Conservation (phyloP, 2,113 vertebrate species). For the Solea senegalensis region DNA sequence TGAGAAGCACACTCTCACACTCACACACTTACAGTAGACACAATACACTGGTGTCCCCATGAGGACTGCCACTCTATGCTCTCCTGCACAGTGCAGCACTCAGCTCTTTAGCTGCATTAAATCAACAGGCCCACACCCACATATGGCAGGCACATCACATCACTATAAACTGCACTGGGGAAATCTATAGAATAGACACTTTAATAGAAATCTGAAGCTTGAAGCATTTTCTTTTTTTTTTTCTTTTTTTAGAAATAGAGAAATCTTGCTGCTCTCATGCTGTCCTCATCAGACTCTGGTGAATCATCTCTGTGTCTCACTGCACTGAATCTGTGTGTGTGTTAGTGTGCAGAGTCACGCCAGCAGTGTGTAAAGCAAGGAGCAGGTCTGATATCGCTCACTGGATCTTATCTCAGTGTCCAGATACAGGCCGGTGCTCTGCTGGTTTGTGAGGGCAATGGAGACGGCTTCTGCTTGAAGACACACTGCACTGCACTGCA, state of each 20-base stretch:
- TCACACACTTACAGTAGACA: constrained; percentile 50
- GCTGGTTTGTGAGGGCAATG: constrained; percentile 56
- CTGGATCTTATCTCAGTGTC: constrained; percentile 73
- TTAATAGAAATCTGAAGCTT: constrained; percentile 38
- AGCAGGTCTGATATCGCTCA: constrained; percentile 53
- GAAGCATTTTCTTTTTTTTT: neutral
- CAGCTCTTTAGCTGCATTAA: constrained; percentile 69
- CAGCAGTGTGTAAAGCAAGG: constrained; percentile 52
- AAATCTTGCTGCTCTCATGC: constrained; percentile 34
- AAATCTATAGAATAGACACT: constrained; percentile 56
- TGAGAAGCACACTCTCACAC: constrained; percentile 10
- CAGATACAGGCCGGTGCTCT: constrained; percentile 68
- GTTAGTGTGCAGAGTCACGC: constrained; percentile 44
- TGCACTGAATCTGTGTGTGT: constrained; percentile 4
- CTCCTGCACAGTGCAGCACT: constrained; percentile 66
- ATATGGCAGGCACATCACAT: constrained; percentile 46
- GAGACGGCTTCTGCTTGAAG: constrained; percentile 58
- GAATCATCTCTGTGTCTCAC: constrained; percentile 33
- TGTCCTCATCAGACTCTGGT: constrained; percentile 8
- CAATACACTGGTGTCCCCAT: constrained; percentile 44
- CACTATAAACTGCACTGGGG: constrained; percentile 55
- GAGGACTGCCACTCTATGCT: constrained; percentile 63
- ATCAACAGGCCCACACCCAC: constrained; percentile 67
- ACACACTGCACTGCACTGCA: constrained; percentile 40
- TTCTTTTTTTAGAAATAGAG: constrained; percentile 12